Base-by-base conservation (phyloP, 2,113 vertebrate species). In the Indicator maculatus region DNA sequence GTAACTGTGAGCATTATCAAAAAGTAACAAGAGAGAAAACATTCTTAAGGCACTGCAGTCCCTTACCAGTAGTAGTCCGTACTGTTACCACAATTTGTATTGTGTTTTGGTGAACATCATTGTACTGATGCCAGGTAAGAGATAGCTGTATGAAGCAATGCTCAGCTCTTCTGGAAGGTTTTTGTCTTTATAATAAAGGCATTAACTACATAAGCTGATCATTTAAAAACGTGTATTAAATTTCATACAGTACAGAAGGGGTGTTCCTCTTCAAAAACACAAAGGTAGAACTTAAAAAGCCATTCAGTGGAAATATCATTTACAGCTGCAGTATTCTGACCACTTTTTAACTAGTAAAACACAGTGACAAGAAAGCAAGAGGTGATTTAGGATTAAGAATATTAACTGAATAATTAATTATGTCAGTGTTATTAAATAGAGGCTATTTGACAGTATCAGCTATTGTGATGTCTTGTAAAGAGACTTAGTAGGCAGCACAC, bases 301-400 rank as follows among this genome's bases (percentile, higher is more conserved):
- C 76, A 59, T 89, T 95, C 14, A n/a, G 14, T 79, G 64, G 21
- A 83, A 92, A 82, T 69, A n/a, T 58, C 38, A 87, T 87, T 91
- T 63, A 86, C 1, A 0, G 36, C 53, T 80, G 41, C 87, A 53
- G 58, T 67, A 60, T 50, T 77, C 69, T 71, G 73, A 28, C 16
- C 4, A 19, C 27, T 65, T 80, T 90, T 53, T 63, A 30, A 53
- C 60, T 15, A 27, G 15, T 52, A 75, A 39, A 11, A 23, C 39
- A 75, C 9, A 55, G 20, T 31, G 30, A 73, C 44, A 77, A 79
- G 89, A 80, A 94, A 73, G 31, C 45, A 61, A 47, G 27, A 83
- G 20, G 20, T 50, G 30, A 75, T 44, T 26, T 0, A 55, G 55
- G 27, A 84, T 73, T 89, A 66, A 55, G 55, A 73, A 50, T 12